Conservation (phyloP, 1,140 invertebrate genomes). For the Brachionus koreanus region DNA sequence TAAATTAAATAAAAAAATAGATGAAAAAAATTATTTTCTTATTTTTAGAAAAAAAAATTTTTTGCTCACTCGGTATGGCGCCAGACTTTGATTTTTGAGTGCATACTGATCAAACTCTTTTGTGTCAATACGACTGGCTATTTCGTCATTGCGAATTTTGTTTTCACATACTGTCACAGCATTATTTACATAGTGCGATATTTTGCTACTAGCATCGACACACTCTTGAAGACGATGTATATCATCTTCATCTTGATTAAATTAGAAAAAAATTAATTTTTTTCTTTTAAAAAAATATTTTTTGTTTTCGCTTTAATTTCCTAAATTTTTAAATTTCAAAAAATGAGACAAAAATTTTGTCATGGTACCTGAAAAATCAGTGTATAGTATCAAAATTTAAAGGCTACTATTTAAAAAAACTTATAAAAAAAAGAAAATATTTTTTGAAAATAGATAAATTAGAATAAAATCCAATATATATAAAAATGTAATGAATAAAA, state of each 20-base stretch:
- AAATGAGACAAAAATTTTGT: not conserved
- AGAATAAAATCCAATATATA: no score
- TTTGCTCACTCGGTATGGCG: not conserved
- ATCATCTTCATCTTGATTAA: conserved; percentile 22
- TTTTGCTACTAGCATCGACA: conserved; percentile 36
- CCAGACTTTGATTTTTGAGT: not conserved
- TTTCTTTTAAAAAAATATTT: not conserved
- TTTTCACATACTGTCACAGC: conserved; percentile 39
- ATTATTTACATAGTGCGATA: conserved; percentile 40
- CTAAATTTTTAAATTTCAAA: no score
- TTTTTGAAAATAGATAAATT: no score
- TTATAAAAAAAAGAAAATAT: no score
- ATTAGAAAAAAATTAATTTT: not conserved
- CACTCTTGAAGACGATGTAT: not conserved
- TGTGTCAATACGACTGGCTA: conserved; percentile 1
- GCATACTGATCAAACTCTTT: conserved; percentile 37
- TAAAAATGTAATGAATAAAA: no score
- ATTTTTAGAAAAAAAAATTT: not conserved
- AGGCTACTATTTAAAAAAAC: no score
- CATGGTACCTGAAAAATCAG: no score
- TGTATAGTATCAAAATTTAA: no score
- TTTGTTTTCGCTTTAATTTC: no score
- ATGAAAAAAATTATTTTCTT: not conserved
- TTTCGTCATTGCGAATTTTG: conserved; percentile 9
- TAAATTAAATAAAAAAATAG: no score